Evolutionary conservation across 2,113 vertebrate genomes (phyloP).

Genomic region (Caranx melampygus): DNA sequence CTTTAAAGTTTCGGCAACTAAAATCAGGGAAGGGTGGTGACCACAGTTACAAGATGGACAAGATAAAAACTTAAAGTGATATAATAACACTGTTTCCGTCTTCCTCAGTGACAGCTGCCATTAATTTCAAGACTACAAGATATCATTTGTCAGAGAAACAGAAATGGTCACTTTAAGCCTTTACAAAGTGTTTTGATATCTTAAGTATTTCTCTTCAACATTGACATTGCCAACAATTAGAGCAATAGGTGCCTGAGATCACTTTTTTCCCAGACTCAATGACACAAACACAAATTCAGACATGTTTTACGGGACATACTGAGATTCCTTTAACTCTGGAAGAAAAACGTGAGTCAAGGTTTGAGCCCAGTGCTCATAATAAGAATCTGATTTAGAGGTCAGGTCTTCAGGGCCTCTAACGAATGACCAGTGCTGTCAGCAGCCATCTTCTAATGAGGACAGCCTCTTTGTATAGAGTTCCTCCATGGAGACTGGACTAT

Average conservation of each 20-base stretch:
- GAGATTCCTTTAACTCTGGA: background rate
- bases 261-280: background rate
- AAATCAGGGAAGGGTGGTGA: background rate
- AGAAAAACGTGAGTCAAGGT: conserved; percentile 1
- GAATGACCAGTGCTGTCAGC: conserved; percentile 32
- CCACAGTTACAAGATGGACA: background rate
- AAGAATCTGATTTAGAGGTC: conserved; percentile 22
- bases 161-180: no score
- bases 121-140: background rate
- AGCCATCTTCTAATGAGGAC: conserved; percentile 8
- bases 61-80: no score
- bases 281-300: background rate
- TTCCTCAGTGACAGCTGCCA: no score
- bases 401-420: conserved; percentile 36
- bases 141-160: background rate
- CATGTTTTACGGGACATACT: conserved; percentile 3
- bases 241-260: background rate
- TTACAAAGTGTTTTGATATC: no score
- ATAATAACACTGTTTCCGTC: background rate
- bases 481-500: background rate
- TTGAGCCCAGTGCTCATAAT: conserved; percentile 25
- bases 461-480: background rate
- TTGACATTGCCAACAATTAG: background rate
- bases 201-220: background rate
- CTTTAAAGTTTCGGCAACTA: background rate